Base-by-base conservation (phyloP, 2,888 invertebrate species). In the Slavum lentiscoides region DNA sequence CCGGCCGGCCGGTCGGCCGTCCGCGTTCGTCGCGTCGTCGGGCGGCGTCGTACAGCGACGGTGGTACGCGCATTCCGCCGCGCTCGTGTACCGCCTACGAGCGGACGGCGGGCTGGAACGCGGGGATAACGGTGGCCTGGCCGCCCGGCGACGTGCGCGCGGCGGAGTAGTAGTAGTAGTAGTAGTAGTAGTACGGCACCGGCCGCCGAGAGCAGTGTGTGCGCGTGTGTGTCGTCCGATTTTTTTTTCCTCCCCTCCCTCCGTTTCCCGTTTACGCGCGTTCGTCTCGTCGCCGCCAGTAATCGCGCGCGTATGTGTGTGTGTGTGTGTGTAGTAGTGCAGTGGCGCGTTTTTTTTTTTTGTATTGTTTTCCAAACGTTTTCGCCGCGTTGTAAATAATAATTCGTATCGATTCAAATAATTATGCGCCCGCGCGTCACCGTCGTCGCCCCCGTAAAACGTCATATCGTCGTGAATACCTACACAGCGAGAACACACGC, bases 31-130 rank as follows among this genome's bases (percentile, higher is more conserved):
- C 62, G 66, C 55, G 37, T n/a, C 17, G 55, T 74, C 74, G 74
- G 64, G n/a, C 55, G n/a, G 39, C 15, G 39, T 74, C 62, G 74
- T 19, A 9, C 9, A 4, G 4, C 19, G 23, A 11, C n/a, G 58
- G 43, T 43, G 49, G 64, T 23, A 55, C 37, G 4, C 43, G 66
- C 74, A 74, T 74, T 55, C 74, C 74, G 66, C 64, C 74, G n/a
- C 15, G n/a, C 74, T 55, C 64, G 55, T 39, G 21, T 55, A 39
- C 39, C 19, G 21, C 49, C 19, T 23, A n/a, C 53, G 74, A 13
- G 8, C 74, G 62, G 17, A 0, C 23, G 69, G 21, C 17, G 9
- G 53, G 19, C 30, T 1, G 3, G 13, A 6, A 39, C 39, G 9
- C 43, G 7, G n/a, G n/a, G 55, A n/a, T 19, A 8, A 7, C 17